phyloP scores from a whole-genome alignment of 2,113 vertebrate genomes.

The Pedetes capensis region DNA sequence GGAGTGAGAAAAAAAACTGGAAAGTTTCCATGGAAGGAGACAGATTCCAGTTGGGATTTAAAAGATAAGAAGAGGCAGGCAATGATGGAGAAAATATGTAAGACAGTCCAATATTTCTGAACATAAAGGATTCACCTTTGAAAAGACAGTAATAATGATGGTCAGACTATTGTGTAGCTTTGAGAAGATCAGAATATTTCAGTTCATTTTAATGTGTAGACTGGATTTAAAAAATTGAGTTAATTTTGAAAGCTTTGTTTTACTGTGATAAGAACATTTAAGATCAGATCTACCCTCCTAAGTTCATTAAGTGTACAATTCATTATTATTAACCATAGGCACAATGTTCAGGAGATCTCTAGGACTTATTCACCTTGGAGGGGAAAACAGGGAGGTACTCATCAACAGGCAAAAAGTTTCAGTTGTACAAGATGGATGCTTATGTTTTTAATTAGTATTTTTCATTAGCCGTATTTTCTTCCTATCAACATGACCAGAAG shows the following conservation, averaged over 20 bases:
- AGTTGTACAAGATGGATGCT: neutral
- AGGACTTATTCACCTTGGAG: neutral
- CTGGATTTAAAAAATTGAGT: neutral
- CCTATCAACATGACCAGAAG: slow-evolving; percentile 18
- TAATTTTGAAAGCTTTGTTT: neutral
- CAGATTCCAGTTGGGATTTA: neutral
- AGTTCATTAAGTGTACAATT: neutral
- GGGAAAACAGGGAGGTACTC: neutral
- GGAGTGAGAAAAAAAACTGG: slow-evolving; percentile 38
- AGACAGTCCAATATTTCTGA: neutral
- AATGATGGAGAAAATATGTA: slow-evolving; percentile 4
- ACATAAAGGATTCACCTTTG: slow-evolving; percentile 1
- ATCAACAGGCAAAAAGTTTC: neutral
- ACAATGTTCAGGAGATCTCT: neutral
- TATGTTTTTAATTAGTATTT: neutral
- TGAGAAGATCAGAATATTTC: slow-evolving; percentile 7
- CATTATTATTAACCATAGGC: neutral
- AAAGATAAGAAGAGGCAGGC: neutral
- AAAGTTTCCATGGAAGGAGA: neutral
- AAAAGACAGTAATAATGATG: neutral
- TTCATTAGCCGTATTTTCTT: neutral
- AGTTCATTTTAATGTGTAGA: slow-evolving; percentile 9
- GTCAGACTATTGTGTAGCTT: slow-evolving; percentile 2
- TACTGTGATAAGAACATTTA: neutral
- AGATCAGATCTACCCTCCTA: neutral